Percentiles rank a stretch among this genome's conserved stretches.
Evolutionary conservation across 2,113 vertebrate genomes (phyloP).

Genomic region (Oncorhynchus clarkii): DNA sequence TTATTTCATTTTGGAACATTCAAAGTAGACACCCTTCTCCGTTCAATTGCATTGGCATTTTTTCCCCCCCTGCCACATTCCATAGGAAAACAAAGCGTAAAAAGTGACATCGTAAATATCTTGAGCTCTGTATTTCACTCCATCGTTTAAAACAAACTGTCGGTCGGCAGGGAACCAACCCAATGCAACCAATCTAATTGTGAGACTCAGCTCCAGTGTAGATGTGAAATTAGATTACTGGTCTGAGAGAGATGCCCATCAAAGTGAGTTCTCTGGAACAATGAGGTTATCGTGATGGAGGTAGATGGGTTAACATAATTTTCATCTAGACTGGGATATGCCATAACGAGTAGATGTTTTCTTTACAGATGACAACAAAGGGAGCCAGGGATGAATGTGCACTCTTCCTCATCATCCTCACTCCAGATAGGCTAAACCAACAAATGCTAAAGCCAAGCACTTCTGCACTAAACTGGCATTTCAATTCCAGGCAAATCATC

Average conservation of each 20-base stretch:
- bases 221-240: slow-evolving; percentile 49
- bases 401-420: not conserved
- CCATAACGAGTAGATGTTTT: not conserved
- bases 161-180: slow-evolving; percentile 16
- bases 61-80: no score
- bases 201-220: slow-evolving; percentile 13
- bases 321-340: not conserved
- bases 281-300: slow-evolving; percentile 37
- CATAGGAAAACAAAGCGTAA: no score
- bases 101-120: not conserved
- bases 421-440: not conserved
- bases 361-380: not conserved
- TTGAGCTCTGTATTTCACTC: not conserved
- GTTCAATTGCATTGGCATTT: no score
- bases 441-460: not conserved
- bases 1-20: no score
- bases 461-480: not conserved
- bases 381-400: not conserved
- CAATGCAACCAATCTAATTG: slow-evolving; percentile 40
- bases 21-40: no score
- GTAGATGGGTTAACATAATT: slow-evolving; percentile 12
- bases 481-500: not conserved
- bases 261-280: slow-evolving; percentile 33
- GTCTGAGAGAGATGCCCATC: slow-evolving; percentile 32
- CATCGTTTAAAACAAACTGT: slow-evolving; percentile 4